Percentiles rank a stretch among this genome's conserved stretches.
These are phyloP conservation scores for Darevskia mixta DNA, from an alignment of 2,797 vertebrate species.

Conservation along the genomic window DNA sequence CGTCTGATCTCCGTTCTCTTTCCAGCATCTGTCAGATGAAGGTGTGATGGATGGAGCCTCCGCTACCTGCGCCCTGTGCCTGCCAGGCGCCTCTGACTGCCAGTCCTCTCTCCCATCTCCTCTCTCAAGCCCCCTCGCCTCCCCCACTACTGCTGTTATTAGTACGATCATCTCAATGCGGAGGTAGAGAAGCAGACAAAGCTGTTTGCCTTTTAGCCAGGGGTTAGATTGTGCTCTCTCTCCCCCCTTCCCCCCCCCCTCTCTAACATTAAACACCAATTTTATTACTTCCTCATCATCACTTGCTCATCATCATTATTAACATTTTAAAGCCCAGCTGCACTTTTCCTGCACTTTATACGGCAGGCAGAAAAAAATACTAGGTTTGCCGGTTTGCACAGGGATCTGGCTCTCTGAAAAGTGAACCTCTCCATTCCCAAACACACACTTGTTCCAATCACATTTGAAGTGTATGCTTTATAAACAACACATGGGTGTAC, in stretches of 20 bases:
- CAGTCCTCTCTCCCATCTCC: slow-evolving; percentile 11
- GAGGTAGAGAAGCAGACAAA: background rate
- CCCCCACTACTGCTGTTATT: background rate
- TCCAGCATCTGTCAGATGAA: slow-evolving; percentile 52
- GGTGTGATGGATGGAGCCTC: slow-evolving; percentile 66
- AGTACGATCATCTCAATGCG: background rate
- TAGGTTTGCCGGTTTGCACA: background rate
- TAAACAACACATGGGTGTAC: background rate
- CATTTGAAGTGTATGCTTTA: background rate
- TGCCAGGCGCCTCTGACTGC: slow-evolving; percentile 63
- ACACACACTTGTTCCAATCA: background rate
- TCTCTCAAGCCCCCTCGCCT: background rate
- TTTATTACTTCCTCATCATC: background rate
- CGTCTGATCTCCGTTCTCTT: slow-evolving; percentile 48
- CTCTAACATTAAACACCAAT: background rate
- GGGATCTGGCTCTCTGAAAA: background rate
- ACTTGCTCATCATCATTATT: background rate
- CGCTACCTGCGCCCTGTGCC: slow-evolving; percentile 63
- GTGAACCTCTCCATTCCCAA: background rate
- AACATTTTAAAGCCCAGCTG: background rate
- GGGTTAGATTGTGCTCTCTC: background rate
- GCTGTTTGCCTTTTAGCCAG: background rate
- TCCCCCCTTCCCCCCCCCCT: no score
- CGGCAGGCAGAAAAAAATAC: background rate
- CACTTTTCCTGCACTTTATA: background rate